Evolutionary conservation across 23 tunicate genomes (phyloP).

Genomic region (Halocynthia aurantium): DNA sequence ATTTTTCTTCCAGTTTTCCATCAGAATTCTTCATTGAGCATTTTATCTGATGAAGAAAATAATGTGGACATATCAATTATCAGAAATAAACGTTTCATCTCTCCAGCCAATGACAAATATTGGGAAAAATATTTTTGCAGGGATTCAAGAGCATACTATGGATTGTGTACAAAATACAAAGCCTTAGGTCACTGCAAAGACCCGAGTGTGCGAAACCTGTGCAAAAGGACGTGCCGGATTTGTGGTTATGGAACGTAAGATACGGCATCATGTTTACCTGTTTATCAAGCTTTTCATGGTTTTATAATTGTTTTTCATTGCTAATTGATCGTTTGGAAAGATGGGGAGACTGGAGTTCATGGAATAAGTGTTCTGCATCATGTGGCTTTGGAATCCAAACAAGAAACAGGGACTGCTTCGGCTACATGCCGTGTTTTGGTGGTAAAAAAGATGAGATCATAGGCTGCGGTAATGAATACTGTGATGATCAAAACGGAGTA

Average conservation of each 20-base stretch:
- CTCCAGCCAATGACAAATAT: too few relatives aligned
- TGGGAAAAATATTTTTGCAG: too few relatives aligned
- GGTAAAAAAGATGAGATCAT: neutral
- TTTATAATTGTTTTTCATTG: neutral
- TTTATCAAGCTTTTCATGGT: neutral
- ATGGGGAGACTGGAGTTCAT: conserved; percentile 10
- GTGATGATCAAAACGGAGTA: neutral
- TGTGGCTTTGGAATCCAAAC: conserved; percentile 11
- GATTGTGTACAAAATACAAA: conserved; percentile 4
- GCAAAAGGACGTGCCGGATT: neutral
- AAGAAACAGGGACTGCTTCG: neutral
- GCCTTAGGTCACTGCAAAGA: neutral
- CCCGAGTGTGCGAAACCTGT: neutral
- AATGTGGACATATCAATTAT: too few relatives aligned
- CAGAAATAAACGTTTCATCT: too few relatives aligned
- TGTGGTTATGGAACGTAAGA: neutral
- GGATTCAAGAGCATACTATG: neutral
- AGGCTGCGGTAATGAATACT: neutral
- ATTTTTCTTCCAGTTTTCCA: too few relatives aligned
- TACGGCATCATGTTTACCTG: too few relatives aligned
- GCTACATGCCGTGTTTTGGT: neutral
- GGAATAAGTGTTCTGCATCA: conserved; percentile 17
- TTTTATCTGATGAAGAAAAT: too few relatives aligned
- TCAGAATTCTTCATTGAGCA: too few relatives aligned
- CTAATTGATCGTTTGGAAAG: neutral